Percentiles rank a stretch among this genome's conserved stretches.
These are phyloP conservation scores for Corythornis leucogaster DNA, from an alignment of 2,797 vertebrate genomes.

Conservation along the genomic window DNA sequence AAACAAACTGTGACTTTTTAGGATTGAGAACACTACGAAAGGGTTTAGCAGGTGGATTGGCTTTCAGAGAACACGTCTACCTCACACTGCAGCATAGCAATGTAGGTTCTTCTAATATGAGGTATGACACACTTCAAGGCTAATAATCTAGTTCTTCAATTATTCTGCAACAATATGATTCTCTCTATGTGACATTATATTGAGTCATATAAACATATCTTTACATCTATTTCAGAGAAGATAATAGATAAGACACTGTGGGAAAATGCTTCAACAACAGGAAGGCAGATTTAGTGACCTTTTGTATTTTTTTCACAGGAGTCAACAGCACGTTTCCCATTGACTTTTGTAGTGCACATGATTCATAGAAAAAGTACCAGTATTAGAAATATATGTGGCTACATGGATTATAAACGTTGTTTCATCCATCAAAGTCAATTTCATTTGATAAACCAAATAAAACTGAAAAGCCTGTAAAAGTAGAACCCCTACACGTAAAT, in stretches of 20 bases:
- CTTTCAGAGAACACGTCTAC: not conserved
- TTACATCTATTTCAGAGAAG: not conserved
- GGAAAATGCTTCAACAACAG: not conserved
- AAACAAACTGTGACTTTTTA: not conserved
- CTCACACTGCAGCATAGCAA: not conserved
- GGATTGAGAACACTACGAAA: not conserved
- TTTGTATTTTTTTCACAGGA: not conserved
- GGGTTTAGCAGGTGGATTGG: not conserved
- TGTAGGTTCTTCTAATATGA: not conserved
- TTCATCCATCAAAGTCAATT: constrained; percentile 19
- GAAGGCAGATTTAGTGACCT: not conserved
- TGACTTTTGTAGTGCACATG: not conserved
- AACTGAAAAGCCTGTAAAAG: not conserved
- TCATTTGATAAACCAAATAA: constrained; percentile 8
- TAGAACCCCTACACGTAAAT: not conserved
- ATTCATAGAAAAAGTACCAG: not conserved
- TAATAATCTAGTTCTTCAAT: not conserved
- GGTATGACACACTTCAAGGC: not conserved
- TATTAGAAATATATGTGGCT: not conserved
- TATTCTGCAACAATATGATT: not conserved
- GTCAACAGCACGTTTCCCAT: not conserved
- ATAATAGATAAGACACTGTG: not conserved
- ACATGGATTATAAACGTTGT: not conserved
- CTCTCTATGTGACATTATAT: not conserved
- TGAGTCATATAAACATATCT: not conserved